phyloP scores from a whole-genome alignment of 2,797 vertebrate species.

The Helostoma temminkii region DNA sequence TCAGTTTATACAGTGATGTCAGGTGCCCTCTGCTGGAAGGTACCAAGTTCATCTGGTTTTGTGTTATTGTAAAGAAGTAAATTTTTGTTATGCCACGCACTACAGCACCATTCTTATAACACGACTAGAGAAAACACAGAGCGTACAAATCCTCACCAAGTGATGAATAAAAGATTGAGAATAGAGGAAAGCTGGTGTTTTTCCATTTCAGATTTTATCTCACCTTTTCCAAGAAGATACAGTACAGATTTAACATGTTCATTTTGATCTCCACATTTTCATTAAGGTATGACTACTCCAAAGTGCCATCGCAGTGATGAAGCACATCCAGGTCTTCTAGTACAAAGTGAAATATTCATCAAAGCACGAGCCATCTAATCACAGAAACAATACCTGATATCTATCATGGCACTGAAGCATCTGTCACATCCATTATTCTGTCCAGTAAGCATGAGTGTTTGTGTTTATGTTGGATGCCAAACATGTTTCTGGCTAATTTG shows the following conservation, averaged over 20 bases:
- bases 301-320: neutral
- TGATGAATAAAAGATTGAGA: neutral
- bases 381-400: neutral
- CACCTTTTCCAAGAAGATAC: constrained; percentile 25
- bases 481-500: constrained; percentile 9
- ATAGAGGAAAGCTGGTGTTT: constrained; percentile 1
- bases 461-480: constrained; percentile 38
- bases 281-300: neutral
- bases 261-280: constrained; percentile 22
- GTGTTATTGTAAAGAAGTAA: neutral
- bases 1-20: neutral
- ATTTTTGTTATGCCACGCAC: neutral
- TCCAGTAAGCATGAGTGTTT: constrained; percentile 30
- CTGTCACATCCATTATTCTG: neutral
- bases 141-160: neutral
- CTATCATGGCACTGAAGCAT: constrained; percentile 1
- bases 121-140: neutral
- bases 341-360: constrained; percentile 2
- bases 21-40: constrained; percentile 55
- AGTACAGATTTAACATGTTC: constrained; percentile 33
- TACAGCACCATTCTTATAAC: neutral
- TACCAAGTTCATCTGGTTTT: too few species aligned
- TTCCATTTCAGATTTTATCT: constrained; percentile 20
- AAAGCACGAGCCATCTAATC: neutral
- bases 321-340: neutral